Evolutionary conservation across 30 jellyfish, hydroid and myxozoan genomes (phyloP).

Genomic region (Pseudorhiza aurosa): DNA sequence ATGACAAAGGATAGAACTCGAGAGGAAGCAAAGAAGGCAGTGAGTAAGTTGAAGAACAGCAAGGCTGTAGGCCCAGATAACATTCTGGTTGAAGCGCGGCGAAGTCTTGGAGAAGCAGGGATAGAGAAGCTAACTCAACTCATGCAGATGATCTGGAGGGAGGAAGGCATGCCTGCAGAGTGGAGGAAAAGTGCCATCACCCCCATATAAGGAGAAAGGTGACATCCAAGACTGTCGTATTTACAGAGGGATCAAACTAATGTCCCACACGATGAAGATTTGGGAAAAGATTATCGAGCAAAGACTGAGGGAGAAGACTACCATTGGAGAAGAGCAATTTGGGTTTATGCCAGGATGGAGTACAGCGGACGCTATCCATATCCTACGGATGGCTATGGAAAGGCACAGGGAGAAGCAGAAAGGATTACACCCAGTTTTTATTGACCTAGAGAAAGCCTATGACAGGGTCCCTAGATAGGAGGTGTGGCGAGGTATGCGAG

Average conservation of each 20-base stretch:
- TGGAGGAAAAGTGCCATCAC: slow-evolving; percentile 21
- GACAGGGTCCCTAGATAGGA: slow-evolving; percentile 23
- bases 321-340: not conserved
- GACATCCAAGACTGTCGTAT: slow-evolving; percentile 44
- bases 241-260: slow-evolving; percentile 30
- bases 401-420: not conserved
- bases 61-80: slow-evolving; percentile 47
- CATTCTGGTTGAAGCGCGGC: slow-evolving; percentile 47
- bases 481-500: slow-evolving; percentile 1
- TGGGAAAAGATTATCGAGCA: slow-evolving; percentile 10
- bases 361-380: slow-evolving; percentile 11
- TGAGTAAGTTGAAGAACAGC: slow-evolving; percentile 39
- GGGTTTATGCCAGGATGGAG: slow-evolving; percentile 5
- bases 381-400: slow-evolving; percentile 1
- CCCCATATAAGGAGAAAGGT: slow-evolving; percentile 24
- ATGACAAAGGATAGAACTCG: not conserved
- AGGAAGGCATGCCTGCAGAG: slow-evolving; percentile 25
- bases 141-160: not conserved
- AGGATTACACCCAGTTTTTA: not conserved
- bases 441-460: slow-evolving; percentile 48
- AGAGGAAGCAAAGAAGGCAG: slow-evolving; percentile 12
- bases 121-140: not conserved
- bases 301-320: not conserved
- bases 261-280: slow-evolving; percentile 27
- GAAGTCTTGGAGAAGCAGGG: slow-evolving; percentile 7